These are phyloP conservation scores for Chromobotia macracanthus DNA, from an alignment of 2,797 vertebrate genomes.

Conservation along the genomic window DNA sequence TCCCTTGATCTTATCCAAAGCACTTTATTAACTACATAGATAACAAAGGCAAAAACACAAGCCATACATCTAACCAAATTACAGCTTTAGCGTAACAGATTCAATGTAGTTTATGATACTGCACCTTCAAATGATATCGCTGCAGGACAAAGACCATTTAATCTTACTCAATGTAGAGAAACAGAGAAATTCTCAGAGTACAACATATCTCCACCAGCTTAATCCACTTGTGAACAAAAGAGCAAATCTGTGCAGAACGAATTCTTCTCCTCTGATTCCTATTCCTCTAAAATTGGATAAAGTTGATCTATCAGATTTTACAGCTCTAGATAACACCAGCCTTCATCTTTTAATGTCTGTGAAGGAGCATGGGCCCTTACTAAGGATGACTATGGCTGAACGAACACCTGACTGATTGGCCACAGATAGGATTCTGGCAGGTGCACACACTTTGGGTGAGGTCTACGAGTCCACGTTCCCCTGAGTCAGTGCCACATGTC, in stretches of 20 bases:
- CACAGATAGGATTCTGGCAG: slow-evolving; percentile 55
- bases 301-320: slow-evolving; percentile 30
- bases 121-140: not conserved
- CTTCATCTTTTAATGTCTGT: slow-evolving; percentile 14
- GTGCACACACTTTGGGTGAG: slow-evolving; percentile 29
- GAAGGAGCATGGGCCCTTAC: slow-evolving; percentile 21
- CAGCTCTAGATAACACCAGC: slow-evolving; percentile 24
- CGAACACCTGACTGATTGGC: slow-evolving; percentile 59
- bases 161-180: slow-evolving; percentile 30
- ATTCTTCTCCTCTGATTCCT: not conserved
- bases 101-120: slow-evolving; percentile 1
- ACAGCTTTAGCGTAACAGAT: not conserved
- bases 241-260: not conserved
- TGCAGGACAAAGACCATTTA: slow-evolving; percentile 22
- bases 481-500: slow-evolving; percentile 54
- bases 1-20: slow-evolving; percentile 33
- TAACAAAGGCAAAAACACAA: slow-evolving; percentile 1
- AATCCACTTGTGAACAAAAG: slow-evolving; percentile 23
- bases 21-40: slow-evolving; percentile 5
- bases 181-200: not conserved
- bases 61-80: slow-evolving; percentile 8
- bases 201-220: not conserved
- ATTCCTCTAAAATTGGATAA: slow-evolving; percentile 9
- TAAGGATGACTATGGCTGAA: slow-evolving; percentile 49
- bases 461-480: slow-evolving; percentile 56